Percentiles rank a stretch among this genome's conserved stretches.
phyloP scores from a whole-genome alignment of 2,888 invertebrate species.

The Agrilus mali region DNA sequence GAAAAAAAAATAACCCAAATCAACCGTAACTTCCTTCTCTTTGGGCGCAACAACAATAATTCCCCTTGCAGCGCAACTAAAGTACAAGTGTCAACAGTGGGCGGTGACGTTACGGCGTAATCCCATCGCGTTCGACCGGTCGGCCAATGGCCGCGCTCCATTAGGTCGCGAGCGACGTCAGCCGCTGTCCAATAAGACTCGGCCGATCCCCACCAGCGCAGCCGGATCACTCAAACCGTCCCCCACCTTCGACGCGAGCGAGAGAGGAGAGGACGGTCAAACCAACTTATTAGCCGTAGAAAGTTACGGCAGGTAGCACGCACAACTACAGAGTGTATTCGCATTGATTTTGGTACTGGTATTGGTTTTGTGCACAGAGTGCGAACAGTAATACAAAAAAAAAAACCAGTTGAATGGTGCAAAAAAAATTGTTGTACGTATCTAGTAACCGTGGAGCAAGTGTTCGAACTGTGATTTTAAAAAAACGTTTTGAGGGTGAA shows the following conservation, averaged over 20 bases:
- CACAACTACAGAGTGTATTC: no score
- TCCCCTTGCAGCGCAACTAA: constrained; percentile 7
- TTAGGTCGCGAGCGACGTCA: constrained; percentile 14
- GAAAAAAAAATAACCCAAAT: no score
- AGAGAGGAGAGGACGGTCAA: constrained; percentile 20
- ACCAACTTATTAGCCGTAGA: constrained; percentile 30
- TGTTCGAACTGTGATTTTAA: no score
- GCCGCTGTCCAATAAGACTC: constrained; percentile 17
- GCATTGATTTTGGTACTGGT: no score
- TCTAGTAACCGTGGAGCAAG: no score
- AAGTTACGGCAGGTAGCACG: constrained; percentile 31
- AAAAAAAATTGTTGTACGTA: no score
- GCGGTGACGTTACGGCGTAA: constrained; percentile 20
- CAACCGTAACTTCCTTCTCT: not conserved
- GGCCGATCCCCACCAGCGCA: constrained; percentile 16
- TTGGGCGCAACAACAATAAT: not conserved
- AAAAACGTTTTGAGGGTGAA: no score
- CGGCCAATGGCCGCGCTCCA: constrained; percentile 20
- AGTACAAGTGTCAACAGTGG: constrained; percentile 25
- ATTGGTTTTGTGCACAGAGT: no score
- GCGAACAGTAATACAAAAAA: no score
- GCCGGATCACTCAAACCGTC: constrained; percentile 18
- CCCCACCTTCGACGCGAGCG: constrained; percentile 19
- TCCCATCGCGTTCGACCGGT: constrained; percentile 26
- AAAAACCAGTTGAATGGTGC: no score